These are phyloP conservation scores for Euproctis similis DNA, from an alignment of 2,888 invertebrate species.

Conservation along the genomic window DNA sequence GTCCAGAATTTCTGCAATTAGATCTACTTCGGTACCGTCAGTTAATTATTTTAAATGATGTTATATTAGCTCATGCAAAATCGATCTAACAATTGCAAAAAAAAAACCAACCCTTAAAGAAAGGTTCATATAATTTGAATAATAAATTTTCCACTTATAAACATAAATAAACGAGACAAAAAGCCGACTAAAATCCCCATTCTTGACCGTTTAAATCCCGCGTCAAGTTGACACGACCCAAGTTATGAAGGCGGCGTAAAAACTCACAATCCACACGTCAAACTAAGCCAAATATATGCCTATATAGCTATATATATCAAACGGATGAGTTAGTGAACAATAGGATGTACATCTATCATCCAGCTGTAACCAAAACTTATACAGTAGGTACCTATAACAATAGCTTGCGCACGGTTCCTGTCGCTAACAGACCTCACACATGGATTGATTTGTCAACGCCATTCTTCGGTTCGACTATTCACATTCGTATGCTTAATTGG, in stretches of 20 bases:
- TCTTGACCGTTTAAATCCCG: constrained; percentile 18
- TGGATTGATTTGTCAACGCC: constrained; percentile 27
- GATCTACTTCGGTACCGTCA: too few species aligned
- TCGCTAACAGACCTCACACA: constrained; percentile 19
- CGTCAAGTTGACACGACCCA: constrained; percentile 21
- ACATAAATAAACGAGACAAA: constrained; percentile 6
- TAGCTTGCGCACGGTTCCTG: constrained; percentile 23
- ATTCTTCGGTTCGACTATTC: constrained; percentile 25
- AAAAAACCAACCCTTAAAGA: too few species aligned
- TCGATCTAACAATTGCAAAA: too few species aligned
- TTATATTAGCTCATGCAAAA: too few species aligned
- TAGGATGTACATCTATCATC: constrained; percentile 56
- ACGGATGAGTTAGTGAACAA: constrained; percentile 35
- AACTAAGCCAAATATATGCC: constrained; percentile 30
- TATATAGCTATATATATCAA: too few species aligned
- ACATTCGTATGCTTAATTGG: constrained; percentile 27
- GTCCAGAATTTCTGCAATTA: too few species aligned
- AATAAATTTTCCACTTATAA: constrained; percentile 1
- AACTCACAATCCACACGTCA: constrained; percentile 28
- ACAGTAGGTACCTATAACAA: constrained; percentile 47
- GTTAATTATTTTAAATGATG: too few species aligned
- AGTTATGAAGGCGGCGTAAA: constrained; percentile 23
- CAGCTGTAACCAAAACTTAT: constrained; percentile 49
- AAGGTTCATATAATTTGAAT: too few species aligned
- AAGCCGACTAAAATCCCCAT: constrained; percentile 3